Base-by-base conservation (phyloP, 1,140 invertebrate genomes). In the Maconellicoccus hirsutus region DNA sequence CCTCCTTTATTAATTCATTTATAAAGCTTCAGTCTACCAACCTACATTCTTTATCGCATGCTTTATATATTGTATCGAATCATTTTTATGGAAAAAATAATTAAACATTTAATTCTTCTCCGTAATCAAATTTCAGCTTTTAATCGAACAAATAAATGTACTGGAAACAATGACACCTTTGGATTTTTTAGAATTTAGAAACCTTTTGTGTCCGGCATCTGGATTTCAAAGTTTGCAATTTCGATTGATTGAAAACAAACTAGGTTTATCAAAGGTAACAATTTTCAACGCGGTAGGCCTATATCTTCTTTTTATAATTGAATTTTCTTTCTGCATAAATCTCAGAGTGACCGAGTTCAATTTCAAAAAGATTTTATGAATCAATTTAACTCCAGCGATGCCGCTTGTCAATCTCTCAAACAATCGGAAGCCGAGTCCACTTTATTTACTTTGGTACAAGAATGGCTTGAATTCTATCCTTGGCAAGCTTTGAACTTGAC, bases 151-250 rank as follows among this genome's bases (percentile, higher is more conserved):
- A 84, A 94, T 99, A 8, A 89, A 91, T 77, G 97, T 99, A 75
- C 79, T 99, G 70, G 97, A 99, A 80, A 98, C 95, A 0, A 98
- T 98, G 96, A 96, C 93, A 0, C 94, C 96, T 0, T 79, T 96
- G 69, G 96, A 98, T 82, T 98, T 98, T 77, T 94, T 98, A 87
- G 94, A 96, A 73, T 98, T 98, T 79, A 84, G 95, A 52, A 86
- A 90, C 72, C 95, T 94, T 78, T 80, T 99, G 2, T 89, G 91
- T 1, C 91, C 96, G 0, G 95, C 96, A 0, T 98, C 96, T 0
- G 97, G 97, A 1, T 99, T 99, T 78, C 97, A 99, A 77, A 98
- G 94, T 75, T 79, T 97, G 22, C 97, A 99, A 78, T 99, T 99
- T 80, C 86, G 96, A 4, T 80, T 98, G 0, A 80, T 99, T 19